These are phyloP conservation scores for Brachyistius frenatus DNA, from an alignment of 2,113 vertebrate genomes.

Conservation along the genomic window DNA sequence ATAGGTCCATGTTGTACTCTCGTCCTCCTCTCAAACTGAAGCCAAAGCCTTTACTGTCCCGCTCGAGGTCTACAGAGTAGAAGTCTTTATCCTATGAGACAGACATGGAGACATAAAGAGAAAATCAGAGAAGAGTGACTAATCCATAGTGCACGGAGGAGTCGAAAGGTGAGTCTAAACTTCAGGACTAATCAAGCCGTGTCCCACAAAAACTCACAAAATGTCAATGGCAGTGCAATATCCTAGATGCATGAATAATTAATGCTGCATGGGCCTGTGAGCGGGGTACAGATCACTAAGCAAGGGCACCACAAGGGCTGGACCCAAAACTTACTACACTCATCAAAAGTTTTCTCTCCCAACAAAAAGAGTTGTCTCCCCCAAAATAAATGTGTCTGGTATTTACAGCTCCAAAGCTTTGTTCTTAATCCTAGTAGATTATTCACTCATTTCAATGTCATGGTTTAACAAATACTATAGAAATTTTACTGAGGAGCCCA, in stretches of 20 bases:
- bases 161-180: constrained; percentile 48
- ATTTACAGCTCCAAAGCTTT: not conserved
- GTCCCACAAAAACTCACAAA: constrained; percentile 56
- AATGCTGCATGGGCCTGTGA: constrained; percentile 55
- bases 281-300: constrained; percentile 54
- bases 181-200: constrained; percentile 60
- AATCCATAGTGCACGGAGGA: constrained; percentile 25
- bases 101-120: constrained; percentile 59
- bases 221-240: constrained; percentile 65
- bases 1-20: constrained; percentile 99
- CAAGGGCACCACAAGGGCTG: constrained; percentile 67
- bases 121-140: constrained; percentile 64
- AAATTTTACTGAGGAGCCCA: not conserved
- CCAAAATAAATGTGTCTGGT: not conserved
- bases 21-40: constrained; percentile 97
- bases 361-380: not conserved
- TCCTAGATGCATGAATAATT: constrained; percentile 67
- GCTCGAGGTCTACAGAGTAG: constrained; percentile 97
- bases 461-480: no score
- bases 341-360: constrained; percentile 24
- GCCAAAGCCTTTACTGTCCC: constrained; percentile 97
- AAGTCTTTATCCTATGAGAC: constrained; percentile 92
- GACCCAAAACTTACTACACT: constrained; percentile 21
- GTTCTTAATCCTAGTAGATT: not conserved
- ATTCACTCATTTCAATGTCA: not conserved